A percentile compares a stretch with the other conserved stretches of the same genome.
Evolutionary conservation across 1,140 invertebrate genomes (phyloP).

Genomic region (Medauroidea extradentata): DNA sequence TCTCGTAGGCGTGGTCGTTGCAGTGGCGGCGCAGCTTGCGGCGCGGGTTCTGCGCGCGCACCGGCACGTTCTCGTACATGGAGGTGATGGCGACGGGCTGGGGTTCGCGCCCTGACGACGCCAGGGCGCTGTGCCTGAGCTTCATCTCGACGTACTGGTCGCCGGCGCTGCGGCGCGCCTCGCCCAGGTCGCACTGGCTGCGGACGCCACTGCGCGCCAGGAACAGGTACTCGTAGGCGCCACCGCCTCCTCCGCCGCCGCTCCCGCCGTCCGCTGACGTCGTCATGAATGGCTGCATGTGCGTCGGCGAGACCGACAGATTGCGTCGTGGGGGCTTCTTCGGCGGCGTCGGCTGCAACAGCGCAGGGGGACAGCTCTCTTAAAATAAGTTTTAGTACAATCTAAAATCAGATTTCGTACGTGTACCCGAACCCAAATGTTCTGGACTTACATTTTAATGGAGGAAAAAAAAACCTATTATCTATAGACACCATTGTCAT

Average conservation of each 20-base stretch:
- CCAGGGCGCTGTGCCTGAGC: slow-evolving; percentile 51
- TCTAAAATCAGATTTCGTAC: no score
- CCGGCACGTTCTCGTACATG: slow-evolving; percentile 64
- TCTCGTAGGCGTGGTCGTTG: slow-evolving; percentile 52
- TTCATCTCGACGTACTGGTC: slow-evolving; percentile 74
- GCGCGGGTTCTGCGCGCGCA: slow-evolving; percentile 66
- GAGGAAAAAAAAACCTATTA: no score
- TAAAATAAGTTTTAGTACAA: no score
- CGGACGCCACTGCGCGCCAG: slow-evolving; percentile 51
- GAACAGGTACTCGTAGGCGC: slow-evolving; percentile 57
- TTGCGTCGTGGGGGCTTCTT: slow-evolving; percentile 84
- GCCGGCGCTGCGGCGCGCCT: slow-evolving; percentile 63
- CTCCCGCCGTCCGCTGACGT: slow-evolving; percentile 48
- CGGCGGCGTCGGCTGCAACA: slow-evolving; percentile 70
- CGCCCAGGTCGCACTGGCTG: slow-evolving; percentile 63
- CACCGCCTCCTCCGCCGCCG: slow-evolving; percentile 44
- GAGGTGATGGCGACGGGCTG: slow-evolving; percentile 68
- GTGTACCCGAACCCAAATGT: no score
- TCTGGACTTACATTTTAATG: no score
- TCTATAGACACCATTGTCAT: no score
- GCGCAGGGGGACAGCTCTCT: neutral
- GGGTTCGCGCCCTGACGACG: slow-evolving; percentile 31
- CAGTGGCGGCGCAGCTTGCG: slow-evolving; percentile 61
- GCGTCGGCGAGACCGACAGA: slow-evolving; percentile 77
- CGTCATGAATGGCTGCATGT: slow-evolving; percentile 52